A percentile compares a stretch with the other conserved stretches of the same genome.
phyloP scores from a whole-genome alignment of 1,140 invertebrate genomes.

The Calliphora vicina region DNA sequence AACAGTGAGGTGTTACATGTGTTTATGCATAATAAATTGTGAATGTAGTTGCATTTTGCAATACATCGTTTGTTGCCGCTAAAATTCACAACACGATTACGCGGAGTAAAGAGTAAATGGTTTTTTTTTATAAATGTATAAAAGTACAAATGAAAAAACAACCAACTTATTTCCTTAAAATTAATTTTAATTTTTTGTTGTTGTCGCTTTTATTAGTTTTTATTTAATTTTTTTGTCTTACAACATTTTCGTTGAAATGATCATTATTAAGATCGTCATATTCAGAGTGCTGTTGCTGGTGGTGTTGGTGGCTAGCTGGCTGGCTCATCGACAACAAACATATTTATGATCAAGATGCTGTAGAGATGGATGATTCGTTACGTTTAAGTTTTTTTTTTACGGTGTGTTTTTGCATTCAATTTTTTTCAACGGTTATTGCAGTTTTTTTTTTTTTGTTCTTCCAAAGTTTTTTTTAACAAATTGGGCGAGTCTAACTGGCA shows the following conservation, averaged over 20 bases:
- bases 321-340: neutral
- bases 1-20: too few relatives aligned
- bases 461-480: neutral
- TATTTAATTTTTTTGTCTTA: neutral
- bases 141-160: neutral
- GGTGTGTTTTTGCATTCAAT: too few relatives aligned
- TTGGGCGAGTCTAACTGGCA: neutral
- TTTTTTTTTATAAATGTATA: too few relatives aligned
- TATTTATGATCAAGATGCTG: neutral
- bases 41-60: neutral
- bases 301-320: too few relatives aligned
- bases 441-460: neutral
- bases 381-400: neutral
- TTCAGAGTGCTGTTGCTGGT: neutral
- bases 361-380: neutral
- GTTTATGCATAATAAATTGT: too few relatives aligned
- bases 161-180: neutral
- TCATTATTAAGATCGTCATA: neutral
- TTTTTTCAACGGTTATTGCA: neutral
- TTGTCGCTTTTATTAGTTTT: too few relatives aligned
- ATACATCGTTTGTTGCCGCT: neutral
- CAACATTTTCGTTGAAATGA: neutral
- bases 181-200: neutral
- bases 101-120: neutral
- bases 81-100: neutral